Base-by-base conservation (phyloP, 2,797 vertebrate genomes). In the Artibeus lituratus region DNA sequence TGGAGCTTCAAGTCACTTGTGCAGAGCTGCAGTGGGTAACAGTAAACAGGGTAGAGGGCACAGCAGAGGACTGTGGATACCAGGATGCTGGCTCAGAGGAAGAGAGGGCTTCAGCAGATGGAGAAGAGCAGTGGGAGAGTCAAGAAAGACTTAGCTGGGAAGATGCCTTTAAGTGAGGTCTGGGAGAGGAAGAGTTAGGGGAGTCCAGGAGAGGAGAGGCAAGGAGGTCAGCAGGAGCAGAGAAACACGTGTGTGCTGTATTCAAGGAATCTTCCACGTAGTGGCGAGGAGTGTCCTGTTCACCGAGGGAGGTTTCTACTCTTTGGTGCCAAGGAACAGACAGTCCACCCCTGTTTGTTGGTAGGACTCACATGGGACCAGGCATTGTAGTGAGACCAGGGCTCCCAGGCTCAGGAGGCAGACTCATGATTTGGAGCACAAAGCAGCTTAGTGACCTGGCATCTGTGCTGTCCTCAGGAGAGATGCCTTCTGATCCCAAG, bases 191-290 rank as follows among this genome's bases (percentile, higher is more conserved):
- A 84, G 82, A 35, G 49, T 29, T 29, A 59, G 10, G 24, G 22
- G 2, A 2, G 0, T 12, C 1, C 35, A 24, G 22, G 67, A 37
- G 47, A 16, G 37, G n/a, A 32, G 10, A 18, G 32, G 32, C 16
- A 2, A 7, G 37, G 15, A 21, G 37, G 62, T 12, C 57, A 12
- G 11, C 7, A 37, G 15, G 12, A n/a, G 32, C n/a, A 77, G 44
- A 39, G 65, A 62, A n/a, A 39, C 6, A 62, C 5, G 15, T 69
- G 11, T 0, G 0, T 12, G 14, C 19, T 14, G 9, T 7, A 2
- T 69, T 26, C 12, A 37, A 42, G 65, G 4, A 55, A 83, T 19
- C 19, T 14, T 55, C 51, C 5, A 0, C 5, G 10, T 0, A 0
- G 24, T 32, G 10, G 10, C 37, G 37, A 89, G 35, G n/a, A 44